Conservation (phyloP, 2,888 invertebrate species). For the Colletes collaris region DNA sequence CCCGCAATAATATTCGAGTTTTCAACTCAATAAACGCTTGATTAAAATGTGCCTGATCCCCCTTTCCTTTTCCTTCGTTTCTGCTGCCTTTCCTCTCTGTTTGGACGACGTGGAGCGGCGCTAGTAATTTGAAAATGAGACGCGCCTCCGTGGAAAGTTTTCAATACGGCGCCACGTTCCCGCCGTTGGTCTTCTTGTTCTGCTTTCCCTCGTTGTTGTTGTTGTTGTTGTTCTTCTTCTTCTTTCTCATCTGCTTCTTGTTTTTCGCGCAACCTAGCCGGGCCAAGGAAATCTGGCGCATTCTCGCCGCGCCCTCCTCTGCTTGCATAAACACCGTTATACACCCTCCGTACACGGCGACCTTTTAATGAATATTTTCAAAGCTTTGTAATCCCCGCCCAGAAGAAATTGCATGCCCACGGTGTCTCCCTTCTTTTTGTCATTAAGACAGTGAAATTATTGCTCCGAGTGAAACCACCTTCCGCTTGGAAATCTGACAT, state of each 20-base stretch:
- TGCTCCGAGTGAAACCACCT: not conserved
- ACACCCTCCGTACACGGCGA: slow-evolving; percentile 11
- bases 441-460: slow-evolving; percentile 19
- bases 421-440: slow-evolving; percentile 20
- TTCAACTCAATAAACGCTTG: slow-evolving; percentile 77
- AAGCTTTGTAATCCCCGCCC: slow-evolving; percentile 38
- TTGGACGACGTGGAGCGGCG: slow-evolving; percentile 42
- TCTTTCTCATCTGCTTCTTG: slow-evolving; percentile 24
- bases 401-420: slow-evolving; percentile 29
- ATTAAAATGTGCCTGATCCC: slow-evolving; percentile 72
- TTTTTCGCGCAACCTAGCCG: slow-evolving; percentile 20
- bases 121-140: slow-evolving; percentile 75
- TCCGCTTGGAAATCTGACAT: not conserved
- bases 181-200: slow-evolving; percentile 30
- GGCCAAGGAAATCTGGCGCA: slow-evolving; percentile 18
- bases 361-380: slow-evolving; percentile 56
- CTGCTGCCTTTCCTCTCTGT: not conserved
- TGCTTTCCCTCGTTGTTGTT: not conserved
- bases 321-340: slow-evolving; percentile 29
- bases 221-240: slow-evolving; percentile 18
- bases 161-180: slow-evolving; percentile 65
- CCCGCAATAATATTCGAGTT: slow-evolving; percentile 75
- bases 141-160: slow-evolving; percentile 71
- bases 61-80: not conserved
- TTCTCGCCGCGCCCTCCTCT: not conserved